Base-by-base conservation (phyloP, 2,888 invertebrate species). In the Lasioglossum pauxillum region DNA sequence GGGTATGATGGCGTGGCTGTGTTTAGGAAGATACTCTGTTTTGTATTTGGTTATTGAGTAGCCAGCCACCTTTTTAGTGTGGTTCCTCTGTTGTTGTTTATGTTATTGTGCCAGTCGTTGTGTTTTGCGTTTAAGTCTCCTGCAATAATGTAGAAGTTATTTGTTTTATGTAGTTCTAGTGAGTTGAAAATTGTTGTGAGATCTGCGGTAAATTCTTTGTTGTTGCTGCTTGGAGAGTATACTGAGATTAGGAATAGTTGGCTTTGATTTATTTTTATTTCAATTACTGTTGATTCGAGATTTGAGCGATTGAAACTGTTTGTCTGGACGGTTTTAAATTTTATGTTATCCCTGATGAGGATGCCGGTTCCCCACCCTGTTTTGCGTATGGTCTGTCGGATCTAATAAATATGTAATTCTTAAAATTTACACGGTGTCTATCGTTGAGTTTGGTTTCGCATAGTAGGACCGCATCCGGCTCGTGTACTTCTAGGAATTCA, bases 371-470 rank as follows among this genome's bases (percentile, higher is more conserved):
- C 44, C 44, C 44, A 44, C 8, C 44, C 44, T 44, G 44, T 44
- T 44, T 44, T 0, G 12, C 1, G 12, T 84, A n/a, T 81, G 71
- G 19, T 83, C 79, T 76, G 16, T 85, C 82, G 4, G 5, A 67
- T n/a, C 84, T 38, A 0, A 77, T 16, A 1, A 75, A 16, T 0
- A 2, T 23, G 0, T 74, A 84, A 2, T 84, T 23, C 19, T 38
- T 71, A 5, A 71, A 80, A 1, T 44, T 23, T 0, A 78, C 14
- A 0, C 31, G 12, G 41, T 78, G 77, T 2, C 0, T 53, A 0
- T 3, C 8, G 3, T 77, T 84, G 19, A 77, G 16, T 14, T 84
- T 83, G 0, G 80, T 83, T 46, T 83, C 76, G 16, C 12, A 60
- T 1, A 80, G 27, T 0, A 79, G 27, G 0, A 44, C 53, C 12